These are phyloP conservation scores for Trachelus tabidus DNA, from an alignment of 2,888 invertebrate genomes.

Conservation along the genomic window DNA sequence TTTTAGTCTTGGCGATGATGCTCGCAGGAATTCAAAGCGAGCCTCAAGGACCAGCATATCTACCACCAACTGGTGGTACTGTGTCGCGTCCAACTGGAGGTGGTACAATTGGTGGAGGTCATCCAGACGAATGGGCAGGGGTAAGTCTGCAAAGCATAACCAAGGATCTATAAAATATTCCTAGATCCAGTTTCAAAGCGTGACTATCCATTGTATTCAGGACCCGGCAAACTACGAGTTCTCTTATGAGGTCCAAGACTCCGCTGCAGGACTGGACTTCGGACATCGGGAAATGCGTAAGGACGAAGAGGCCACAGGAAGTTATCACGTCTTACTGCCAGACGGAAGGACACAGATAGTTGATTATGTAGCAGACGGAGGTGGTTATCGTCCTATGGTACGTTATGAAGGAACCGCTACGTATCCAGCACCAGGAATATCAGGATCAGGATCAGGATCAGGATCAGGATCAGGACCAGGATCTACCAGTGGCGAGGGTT, in stretches of 20 bases:
- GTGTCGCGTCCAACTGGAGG: conserved; percentile 29
- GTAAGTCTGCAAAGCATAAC: conserved; percentile 41
- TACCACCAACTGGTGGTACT: conserved; percentile 68
- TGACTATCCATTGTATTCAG: conserved; percentile 51
- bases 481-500: conserved; percentile 44
- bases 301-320: conserved; percentile 74
- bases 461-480: background rate
- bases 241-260: conserved; percentile 74
- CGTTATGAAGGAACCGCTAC: conserved; percentile 64
- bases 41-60: conserved; percentile 68
- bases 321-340: conserved; percentile 74
- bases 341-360: conserved; percentile 75
- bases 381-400: conserved; percentile 74
- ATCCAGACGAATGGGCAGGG: conserved; percentile 64
- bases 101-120: conserved; percentile 45
- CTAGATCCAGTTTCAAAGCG: background rate
- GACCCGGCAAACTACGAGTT: conserved; percentile 75
- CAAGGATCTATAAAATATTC: background rate
- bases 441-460: background rate
- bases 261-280: conserved; percentile 71
- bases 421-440: conserved; percentile 49
- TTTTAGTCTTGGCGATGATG: conserved; percentile 50
- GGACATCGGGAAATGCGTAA: conserved; percentile 75
- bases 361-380: conserved; percentile 73
- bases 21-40: conserved; percentile 65